Base-by-base conservation (phyloP, 2,888 invertebrate species). In the Agriotes lineatus region DNA sequence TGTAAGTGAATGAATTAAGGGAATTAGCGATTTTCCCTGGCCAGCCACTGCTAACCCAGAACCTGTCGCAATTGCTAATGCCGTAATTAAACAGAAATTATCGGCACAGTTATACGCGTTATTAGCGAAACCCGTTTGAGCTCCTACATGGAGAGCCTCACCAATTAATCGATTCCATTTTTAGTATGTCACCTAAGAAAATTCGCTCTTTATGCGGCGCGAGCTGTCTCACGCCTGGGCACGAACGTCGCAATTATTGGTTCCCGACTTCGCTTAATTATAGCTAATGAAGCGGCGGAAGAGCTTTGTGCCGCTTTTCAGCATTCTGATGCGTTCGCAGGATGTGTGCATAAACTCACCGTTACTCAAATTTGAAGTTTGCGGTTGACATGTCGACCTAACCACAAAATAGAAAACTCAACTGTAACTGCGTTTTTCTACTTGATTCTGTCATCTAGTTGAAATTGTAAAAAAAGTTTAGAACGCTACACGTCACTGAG, bases 21-120 rank as follows among this genome's bases (percentile, higher is more conserved):
- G 45, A 20, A 45, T 45, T 20, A 20, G 6, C 20, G 0, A 45
- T 9, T 19, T 20, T 45, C 1, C 16, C 12, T 25, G 1, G 25
- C 12, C 19, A 48, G 48, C 19, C 18, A 48, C 48, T 48, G 48
- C 48, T 48, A 22, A 48, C 48, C 48, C 48, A 48, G 48, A 48
- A 48, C 48, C 48, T 48, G 45, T 20, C n/a, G 48, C 22, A 48
- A 48, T 48, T 48, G 25, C 48, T 48, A 48, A 48, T 25, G 48
- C 22, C 22, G 25, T 48, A 48, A 48, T 48, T 48, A 48, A 48
- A 48, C 12, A 48, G 12, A 48, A 48, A 48, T 48, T 48, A 48
- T 48, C 48, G 22, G n/a, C 20, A 48, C 48, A 48, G 48, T 48
- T 48, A 48, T 48, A 48, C 22, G 3, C 22, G 20, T 48, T 48